phyloP scores from a whole-genome alignment of 2,888 invertebrate species.

The Dryococelus australis region DNA sequence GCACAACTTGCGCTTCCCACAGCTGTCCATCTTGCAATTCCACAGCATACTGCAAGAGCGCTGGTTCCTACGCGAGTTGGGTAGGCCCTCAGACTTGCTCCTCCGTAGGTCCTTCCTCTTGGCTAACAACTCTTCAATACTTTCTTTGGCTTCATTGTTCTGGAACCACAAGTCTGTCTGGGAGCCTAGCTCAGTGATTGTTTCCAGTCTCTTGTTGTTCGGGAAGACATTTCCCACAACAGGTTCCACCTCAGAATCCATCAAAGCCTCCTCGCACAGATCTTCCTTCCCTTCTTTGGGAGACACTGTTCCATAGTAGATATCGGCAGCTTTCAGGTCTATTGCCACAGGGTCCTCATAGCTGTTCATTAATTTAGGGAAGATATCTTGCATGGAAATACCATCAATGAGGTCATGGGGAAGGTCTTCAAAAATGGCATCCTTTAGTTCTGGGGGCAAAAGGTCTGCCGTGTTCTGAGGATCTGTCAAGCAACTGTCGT shows the following conservation, averaged over 20 bases:
- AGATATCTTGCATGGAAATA: slow-evolving; percentile 86
- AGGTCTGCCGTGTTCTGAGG: slow-evolving; percentile 82
- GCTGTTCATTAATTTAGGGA: slow-evolving; percentile 73
- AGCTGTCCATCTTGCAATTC: slow-evolving; percentile 74
- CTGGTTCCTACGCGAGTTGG: slow-evolving; percentile 62
- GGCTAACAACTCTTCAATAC: slow-evolving; percentile 59
- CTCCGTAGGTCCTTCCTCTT: slow-evolving; percentile 66
- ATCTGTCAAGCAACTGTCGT: slow-evolving; percentile 66
- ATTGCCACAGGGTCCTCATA: slow-evolving; percentile 72
- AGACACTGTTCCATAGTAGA: slow-evolving; percentile 60
- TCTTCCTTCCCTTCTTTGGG: slow-evolving; percentile 56
- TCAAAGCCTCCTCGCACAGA: slow-evolving; percentile 54
- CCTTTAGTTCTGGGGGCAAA: slow-evolving; percentile 84
- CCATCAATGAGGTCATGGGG: slow-evolving; percentile 84
- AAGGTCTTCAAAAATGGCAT: slow-evolving; percentile 85
- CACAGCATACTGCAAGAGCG: slow-evolving; percentile 73
- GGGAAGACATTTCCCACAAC: slow-evolving; percentile 3
- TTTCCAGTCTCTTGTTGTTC: slow-evolving; percentile 52
- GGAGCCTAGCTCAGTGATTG: slow-evolving; percentile 55
- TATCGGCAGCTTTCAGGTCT: slow-evolving; percentile 68
- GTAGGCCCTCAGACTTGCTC: slow-evolving; percentile 70
- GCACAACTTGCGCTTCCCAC: slow-evolving; percentile 64
- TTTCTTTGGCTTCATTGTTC: slow-evolving; percentile 60
- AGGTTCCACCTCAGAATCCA: slow-evolving; percentile 55
- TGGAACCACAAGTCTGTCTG: slow-evolving; percentile 56